Evolutionary conservation across 2,113 vertebrate genomes (phyloP), one percentile per base, ranked within the genome.

Genomic region (Galeopterus variegatus): DNA sequence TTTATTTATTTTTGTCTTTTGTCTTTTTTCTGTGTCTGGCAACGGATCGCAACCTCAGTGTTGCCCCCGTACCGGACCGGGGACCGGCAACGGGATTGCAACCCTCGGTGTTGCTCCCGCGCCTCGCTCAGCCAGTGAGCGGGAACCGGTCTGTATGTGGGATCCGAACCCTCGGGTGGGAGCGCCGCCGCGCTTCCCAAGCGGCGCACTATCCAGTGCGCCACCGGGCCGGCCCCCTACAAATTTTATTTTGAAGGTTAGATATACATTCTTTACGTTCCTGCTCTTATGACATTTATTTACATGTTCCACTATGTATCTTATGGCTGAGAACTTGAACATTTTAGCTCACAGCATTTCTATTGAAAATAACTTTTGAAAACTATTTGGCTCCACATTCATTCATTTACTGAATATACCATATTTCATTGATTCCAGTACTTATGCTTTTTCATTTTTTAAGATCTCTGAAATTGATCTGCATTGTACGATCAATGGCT

Each of bases 201-300:
- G n/a, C n/a, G n/a, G n/a, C n/a, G n/a, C n/a, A n/a, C n/a, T n/a
- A n/a, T n/a, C n/a, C n/a, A n/a, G n/a, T n/a, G n/a, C n/a, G n/a
- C n/a, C n/a, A n/a, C n/a, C n/a, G n/a, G n/a, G n/a, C n/a, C n/a
- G n/a, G n/a, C n/a, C n/a, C n/a, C n/a, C n/a, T 28, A 95, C 52
- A 86, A 33, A 52, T 86, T 96, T 87, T 94, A 72, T 84, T 92
- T 89, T 84, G 45, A 81, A 85, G 18, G 31, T 75, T 88, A 62
- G 45, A 81, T 56, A n/a, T 50, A 62, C 12, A 67, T 0, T 83
- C 62, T 84, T 81, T n/a, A 64, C 52, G 24, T 95, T 72, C 21
- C 77, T 79, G 17, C n/a, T 84, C 24, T 87, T 80, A 93, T 5
- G 14, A 76, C 11, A 45, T 62, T 48, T 86, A 28, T 90, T 75